phyloP scores from a whole-genome alignment of 2,113 vertebrate species.

The Channa maculata region DNA sequence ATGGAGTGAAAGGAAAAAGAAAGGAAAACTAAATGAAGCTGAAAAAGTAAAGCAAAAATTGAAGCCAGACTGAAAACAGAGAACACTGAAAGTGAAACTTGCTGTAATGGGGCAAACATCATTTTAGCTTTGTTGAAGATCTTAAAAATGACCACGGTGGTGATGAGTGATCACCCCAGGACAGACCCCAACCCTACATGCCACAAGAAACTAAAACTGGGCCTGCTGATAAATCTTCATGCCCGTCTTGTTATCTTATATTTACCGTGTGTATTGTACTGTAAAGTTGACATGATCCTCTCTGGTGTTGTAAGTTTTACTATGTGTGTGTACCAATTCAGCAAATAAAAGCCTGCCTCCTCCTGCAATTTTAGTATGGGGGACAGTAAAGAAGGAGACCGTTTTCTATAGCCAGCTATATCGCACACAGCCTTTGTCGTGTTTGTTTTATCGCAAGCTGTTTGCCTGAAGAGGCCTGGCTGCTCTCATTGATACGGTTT shows the following conservation, averaged over 20 bases:
- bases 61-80: slow-evolving; percentile 46
- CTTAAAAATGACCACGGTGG: slow-evolving; percentile 40
- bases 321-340: slow-evolving; percentile 49
- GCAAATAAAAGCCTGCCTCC: slow-evolving; percentile 59
- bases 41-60: slow-evolving; percentile 55
- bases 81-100: slow-evolving; percentile 37
- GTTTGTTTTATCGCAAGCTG: slow-evolving; percentile 68
- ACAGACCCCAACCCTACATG: slow-evolving; percentile 6
- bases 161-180: slow-evolving; percentile 26
- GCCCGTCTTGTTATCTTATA: slow-evolving; percentile 59
- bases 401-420: slow-evolving; percentile 53
- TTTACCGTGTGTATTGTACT: slow-evolving; percentile 1
- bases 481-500: slow-evolving; percentile 70
- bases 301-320: slow-evolving; percentile 50
- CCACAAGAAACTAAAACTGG: slow-evolving; percentile 58
- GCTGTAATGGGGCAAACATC: slow-evolving; percentile 15
- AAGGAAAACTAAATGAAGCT: slow-evolving; percentile 62
- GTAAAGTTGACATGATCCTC: slow-evolving; percentile 52
- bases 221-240: slow-evolving; percentile 62
- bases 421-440: slow-evolving; percentile 63
- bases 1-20: slow-evolving; percentile 54
- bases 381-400: slow-evolving; percentile 45
- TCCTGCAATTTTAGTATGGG: slow-evolving; percentile 48
- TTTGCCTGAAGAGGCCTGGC: slow-evolving; percentile 68
- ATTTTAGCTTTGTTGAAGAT: slow-evolving; percentile 25